phyloP scores from a whole-genome alignment of 2,888 invertebrate species.

The Neocrepidodera transversa region DNA sequence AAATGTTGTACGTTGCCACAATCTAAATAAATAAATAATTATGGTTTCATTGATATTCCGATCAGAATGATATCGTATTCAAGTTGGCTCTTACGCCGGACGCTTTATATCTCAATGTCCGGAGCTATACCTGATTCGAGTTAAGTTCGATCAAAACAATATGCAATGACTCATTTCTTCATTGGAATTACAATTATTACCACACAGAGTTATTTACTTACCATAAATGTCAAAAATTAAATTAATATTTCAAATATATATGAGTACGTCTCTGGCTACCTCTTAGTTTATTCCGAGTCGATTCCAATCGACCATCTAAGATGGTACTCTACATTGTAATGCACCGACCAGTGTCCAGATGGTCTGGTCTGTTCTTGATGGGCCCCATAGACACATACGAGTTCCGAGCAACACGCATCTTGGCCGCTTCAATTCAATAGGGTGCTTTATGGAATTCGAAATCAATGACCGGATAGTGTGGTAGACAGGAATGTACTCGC shows the following conservation, averaged over 20 bases:
- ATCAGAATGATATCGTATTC: slow-evolving; percentile 34
- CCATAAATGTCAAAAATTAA: too few relatives aligned
- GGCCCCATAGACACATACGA: slow-evolving; percentile 1
- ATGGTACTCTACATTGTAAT: slow-evolving; percentile 38
- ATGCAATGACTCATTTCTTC: slow-evolving; percentile 26
- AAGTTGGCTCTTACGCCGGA: slow-evolving; percentile 37
- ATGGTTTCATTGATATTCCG: neutral
- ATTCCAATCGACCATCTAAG: slow-evolving; percentile 49
- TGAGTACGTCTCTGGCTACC: neutral
- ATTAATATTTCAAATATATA: too few relatives aligned
- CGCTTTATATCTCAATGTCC: slow-evolving; percentile 42
- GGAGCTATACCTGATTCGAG: slow-evolving; percentile 39
- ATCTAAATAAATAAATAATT: too few relatives aligned
- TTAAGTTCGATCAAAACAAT: slow-evolving; percentile 34
- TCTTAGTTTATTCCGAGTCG: slow-evolving; percentile 55
- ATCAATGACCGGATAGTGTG: slow-evolving; percentile 52
- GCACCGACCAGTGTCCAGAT: slow-evolving; percentile 36
- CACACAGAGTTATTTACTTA: too few relatives aligned
- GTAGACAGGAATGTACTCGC: slow-evolving; percentile 15
- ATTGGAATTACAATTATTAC: neutral
- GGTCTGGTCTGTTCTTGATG: slow-evolving; percentile 24
- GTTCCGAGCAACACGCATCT: slow-evolving; percentile 45
- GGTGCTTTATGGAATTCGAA: slow-evolving; percentile 56
- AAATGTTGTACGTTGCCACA: too few relatives aligned
- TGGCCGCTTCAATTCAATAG: slow-evolving; percentile 47